phyloP scores from a whole-genome alignment of 1,140 invertebrate genomes.

The Dendroctonus valens region DNA sequence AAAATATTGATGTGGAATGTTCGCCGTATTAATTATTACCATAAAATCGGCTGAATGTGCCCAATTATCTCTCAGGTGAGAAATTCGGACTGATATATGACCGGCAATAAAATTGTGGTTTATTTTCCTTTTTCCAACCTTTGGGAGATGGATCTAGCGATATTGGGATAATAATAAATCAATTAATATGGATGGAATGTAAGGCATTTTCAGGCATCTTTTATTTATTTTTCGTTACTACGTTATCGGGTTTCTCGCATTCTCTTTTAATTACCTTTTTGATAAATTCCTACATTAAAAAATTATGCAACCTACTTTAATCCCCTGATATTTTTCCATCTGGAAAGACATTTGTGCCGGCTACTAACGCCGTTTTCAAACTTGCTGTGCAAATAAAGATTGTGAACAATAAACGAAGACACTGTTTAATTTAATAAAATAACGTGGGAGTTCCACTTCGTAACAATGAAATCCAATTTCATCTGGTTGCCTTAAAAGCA shows the following conservation, averaged over 20 bases:
- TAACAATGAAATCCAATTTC: constrained; percentile 18
- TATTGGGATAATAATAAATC: constrained; percentile 16
- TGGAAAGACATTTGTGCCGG: too few species aligned
- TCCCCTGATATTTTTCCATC: too few species aligned
- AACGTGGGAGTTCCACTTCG: not conserved
- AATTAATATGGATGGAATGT: constrained; percentile 6
- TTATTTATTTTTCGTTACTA: too few species aligned
- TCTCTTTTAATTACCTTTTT: too few species aligned
- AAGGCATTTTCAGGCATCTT: not conserved
- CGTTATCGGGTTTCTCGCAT: too few species aligned
- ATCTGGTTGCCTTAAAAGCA: constrained; percentile 12
- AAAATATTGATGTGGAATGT: too few species aligned
- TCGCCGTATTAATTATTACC: not conserved
- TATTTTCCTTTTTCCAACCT: constrained; percentile 8
- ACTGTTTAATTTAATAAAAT: too few species aligned
- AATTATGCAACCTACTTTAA: too few species aligned
- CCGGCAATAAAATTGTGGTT: constrained; percentile 15
- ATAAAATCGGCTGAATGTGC: constrained; percentile 1
- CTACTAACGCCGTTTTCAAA: too few species aligned
- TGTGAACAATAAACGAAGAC: too few species aligned
- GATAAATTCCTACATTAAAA: too few species aligned
- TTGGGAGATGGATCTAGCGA: constrained; percentile 10
- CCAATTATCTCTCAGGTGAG: constrained; percentile 16
- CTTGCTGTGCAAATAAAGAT: too few species aligned
- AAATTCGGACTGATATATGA: constrained; percentile 10